Base-by-base conservation (phyloP, 2,113 vertebrate species). In the Brachionichthys hirsutus region DNA sequence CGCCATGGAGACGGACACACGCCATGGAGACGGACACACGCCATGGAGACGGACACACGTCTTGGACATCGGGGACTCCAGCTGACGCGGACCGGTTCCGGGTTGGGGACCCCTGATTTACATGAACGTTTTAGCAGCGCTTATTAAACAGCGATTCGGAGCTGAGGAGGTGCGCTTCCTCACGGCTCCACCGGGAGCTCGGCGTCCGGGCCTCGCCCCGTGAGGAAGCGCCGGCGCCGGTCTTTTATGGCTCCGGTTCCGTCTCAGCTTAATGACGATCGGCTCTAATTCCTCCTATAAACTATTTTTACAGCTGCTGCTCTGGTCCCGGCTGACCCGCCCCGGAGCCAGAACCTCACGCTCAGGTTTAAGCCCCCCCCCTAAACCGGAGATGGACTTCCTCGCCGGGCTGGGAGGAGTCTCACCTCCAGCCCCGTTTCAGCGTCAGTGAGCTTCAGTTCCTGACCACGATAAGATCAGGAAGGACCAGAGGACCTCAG, bases 221-320 rank as follows among this genome's bases (percentile, higher is more conserved):
- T 45, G 44, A 49, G 36, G 49, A 16, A 15, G 46, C 45, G 15
- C 47, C 71, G 53, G 36, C 2, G 6, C 6, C 12, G 54, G 58
- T 69, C 67, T 65, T 73, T 77, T 70, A 82, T 77, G 2, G 43
- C 65, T 50, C 54, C 1, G 8, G 8, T 54, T 58, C 12, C 64
- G 45, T 8, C 42, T 42, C 61, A 9, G 67, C 57, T 78, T 80
- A 73, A 81, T 75, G 67, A 67, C 62, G 60, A 72, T 69, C 64
- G 42, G 64, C 58, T 69, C 57, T 75, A 63, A 75, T 80, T 80
- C 67, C 62, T 54, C 48, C 77, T 65, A 67, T 80, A 75, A 80
- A 83, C 52, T 65, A 77, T 59, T 66, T 80, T 80, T 75, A 83
- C 77, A 66, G 67, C 63, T 44, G 59, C 53, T 49, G 46, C 77